A percentile compares a stretch with the other conserved stretches of the same genome.
Conservation (phyloP, 2,113 vertebrate species). For the Megaceryle maxima region DNA sequence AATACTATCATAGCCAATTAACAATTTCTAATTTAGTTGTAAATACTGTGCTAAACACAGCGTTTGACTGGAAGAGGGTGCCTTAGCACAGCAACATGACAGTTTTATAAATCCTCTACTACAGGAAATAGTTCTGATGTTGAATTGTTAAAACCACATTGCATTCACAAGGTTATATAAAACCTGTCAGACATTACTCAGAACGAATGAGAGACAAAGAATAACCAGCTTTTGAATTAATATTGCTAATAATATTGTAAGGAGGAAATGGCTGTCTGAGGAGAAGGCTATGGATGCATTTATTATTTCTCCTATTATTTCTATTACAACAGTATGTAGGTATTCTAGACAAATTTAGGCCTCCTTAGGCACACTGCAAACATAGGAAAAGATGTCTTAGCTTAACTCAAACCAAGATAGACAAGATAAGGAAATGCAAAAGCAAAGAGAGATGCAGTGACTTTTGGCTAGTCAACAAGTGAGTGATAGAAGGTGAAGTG, state of each 20-base stretch:
- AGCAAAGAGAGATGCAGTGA: not conserved
- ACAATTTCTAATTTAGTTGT: not conserved
- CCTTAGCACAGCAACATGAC: not conserved
- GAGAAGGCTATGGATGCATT: not conserved
- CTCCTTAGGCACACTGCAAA: not conserved
- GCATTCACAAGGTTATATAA: not conserved
- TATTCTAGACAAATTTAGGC: not conserved
- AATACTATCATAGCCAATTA: not conserved
- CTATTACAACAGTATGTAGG: not conserved
- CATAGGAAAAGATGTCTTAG: not conserved
- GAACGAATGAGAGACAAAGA: not conserved
- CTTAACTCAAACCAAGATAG: not conserved
- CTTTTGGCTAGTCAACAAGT: not conserved
- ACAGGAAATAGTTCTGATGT: not conserved
- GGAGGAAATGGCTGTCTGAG: not conserved
- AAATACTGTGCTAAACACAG: not conserved
- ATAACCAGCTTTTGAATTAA: constrained; percentile 1
- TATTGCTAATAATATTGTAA: not conserved
- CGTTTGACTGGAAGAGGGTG: not conserved
- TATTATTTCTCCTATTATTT: not conserved
- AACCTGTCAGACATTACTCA: constrained; percentile 11
- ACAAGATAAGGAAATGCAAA: not conserved
- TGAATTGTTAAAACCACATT: not conserved
- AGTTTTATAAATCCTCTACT: not conserved
- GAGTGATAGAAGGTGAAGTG: not conserved